Conservation (phyloP, 2,113 vertebrate species). For the Panthera uncia region DNA sequence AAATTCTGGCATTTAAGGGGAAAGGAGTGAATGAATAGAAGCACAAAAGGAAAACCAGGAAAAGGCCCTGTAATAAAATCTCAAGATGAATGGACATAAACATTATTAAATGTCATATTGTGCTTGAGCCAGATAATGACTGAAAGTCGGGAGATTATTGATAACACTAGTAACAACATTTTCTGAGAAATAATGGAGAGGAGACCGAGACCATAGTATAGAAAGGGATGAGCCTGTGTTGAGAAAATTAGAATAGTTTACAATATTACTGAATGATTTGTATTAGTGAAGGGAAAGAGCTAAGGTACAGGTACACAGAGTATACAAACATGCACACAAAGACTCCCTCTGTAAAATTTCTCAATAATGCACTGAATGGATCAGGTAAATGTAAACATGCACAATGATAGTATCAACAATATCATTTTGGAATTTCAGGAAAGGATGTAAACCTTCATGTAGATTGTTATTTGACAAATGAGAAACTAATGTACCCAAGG, state of each 20-base stretch:
- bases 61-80: background rate
- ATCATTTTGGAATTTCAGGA: background rate
- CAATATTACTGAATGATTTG: background rate
- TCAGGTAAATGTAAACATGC: background rate
- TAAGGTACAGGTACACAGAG: background rate
- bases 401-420: background rate
- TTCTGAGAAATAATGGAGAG: conserved; percentile 3
- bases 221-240: background rate
- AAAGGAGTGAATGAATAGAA: background rate
- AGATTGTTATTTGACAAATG: conserved; percentile 34
- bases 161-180: background rate
- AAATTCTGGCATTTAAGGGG: background rate
- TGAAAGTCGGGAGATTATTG: background rate
- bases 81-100: background rate
- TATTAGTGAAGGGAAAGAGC: background rate
- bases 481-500: conserved; percentile 13
- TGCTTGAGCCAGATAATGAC: background rate
- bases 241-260: background rate
- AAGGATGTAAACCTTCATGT: background rate
- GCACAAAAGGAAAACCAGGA: background rate
- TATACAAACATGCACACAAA: background rate
- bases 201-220: background rate
- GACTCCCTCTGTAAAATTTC: background rate
- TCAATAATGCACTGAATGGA: background rate
- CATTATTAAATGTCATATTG: background rate